Percentiles rank a stretch among this genome's conserved stretches.
phyloP scores from a whole-genome alignment of 2,113 vertebrate species.

The Carassius gibelio region DNA sequence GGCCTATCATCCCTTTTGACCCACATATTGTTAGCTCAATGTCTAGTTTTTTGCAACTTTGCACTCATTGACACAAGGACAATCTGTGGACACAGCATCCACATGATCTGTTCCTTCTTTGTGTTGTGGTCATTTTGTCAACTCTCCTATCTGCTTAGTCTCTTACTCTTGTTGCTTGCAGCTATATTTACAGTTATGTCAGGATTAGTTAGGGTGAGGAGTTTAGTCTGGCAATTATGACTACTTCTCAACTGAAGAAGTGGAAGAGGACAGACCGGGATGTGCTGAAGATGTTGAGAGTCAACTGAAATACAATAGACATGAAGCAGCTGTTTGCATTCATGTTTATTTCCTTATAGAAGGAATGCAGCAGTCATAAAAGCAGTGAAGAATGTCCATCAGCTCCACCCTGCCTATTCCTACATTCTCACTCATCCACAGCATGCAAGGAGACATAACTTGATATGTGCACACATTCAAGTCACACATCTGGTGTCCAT shows the following conservation, averaged over 20 bases:
- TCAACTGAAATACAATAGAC: slow-evolving; percentile 33
- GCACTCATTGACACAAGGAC: not conserved
- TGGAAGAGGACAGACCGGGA: not conserved
- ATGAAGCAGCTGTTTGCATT: slow-evolving; percentile 53
- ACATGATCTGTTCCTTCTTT: not conserved
- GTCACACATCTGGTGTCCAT: slow-evolving; percentile 39
- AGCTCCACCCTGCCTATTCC: slow-evolving; percentile 46
- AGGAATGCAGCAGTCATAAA: slow-evolving; percentile 50
- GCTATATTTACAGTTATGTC: not conserved
- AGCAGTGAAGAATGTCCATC: slow-evolving; percentile 40
- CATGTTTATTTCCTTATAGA: slow-evolving; percentile 44
- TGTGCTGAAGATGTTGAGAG: slow-evolving; percentile 11
- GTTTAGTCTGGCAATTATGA: not conserved
- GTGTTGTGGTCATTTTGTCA: not conserved
- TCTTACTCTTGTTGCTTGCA: not conserved
- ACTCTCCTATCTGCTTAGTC: not conserved
- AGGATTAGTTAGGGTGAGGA: not conserved
- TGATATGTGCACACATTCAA: not conserved
- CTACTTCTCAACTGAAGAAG: not conserved
- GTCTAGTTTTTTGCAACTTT: not conserved
- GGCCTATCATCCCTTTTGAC: not conserved
- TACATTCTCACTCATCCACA: not conserved
- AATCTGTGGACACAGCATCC: not conserved
- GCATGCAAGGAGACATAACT: slow-evolving; percentile 2
- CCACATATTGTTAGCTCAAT: not conserved